phyloP scores from a whole-genome alignment of 2,888 invertebrate species.

The Campoplex capitator region DNA sequence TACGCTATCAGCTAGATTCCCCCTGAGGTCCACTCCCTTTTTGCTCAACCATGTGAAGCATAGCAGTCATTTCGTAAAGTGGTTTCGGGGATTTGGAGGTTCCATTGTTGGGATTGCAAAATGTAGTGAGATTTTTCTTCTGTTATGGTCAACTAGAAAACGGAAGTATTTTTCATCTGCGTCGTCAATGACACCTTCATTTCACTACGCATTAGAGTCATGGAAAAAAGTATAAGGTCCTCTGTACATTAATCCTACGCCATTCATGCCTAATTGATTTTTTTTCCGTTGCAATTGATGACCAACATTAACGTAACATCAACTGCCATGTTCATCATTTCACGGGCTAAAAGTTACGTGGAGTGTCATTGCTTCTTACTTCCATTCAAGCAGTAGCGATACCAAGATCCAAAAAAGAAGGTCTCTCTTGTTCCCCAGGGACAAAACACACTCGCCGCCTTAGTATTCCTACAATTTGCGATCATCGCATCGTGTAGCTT shows the following conservation, averaged over 20 bases:
- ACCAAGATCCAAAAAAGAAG: conserved; percentile 49
- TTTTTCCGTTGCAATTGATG: background rate
- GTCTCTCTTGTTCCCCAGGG: conserved; percentile 49
- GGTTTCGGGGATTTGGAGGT: conserved; percentile 62
- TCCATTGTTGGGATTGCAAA: conserved; percentile 46
- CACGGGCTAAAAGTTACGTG: conserved; percentile 3
- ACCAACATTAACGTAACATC: background rate
- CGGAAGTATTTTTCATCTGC: conserved; percentile 35
- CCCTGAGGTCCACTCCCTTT: conserved; percentile 52
- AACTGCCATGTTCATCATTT: background rate
- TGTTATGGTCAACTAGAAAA: background rate
- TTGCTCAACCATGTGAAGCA: conserved; percentile 39
- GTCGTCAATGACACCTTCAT: conserved; percentile 44
- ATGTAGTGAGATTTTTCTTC: conserved; percentile 22
- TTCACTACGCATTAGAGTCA: background rate
- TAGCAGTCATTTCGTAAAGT: conserved; percentile 63
- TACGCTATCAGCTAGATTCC: conserved; percentile 51
- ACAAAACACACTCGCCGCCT: conserved; percentile 54
- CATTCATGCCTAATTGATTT: background rate
- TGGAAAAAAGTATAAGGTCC: background rate
- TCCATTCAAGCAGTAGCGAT: conserved; percentile 20
- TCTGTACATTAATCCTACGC: background rate
- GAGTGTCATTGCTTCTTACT: conserved; percentile 50
- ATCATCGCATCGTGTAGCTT: conserved; percentile 21
- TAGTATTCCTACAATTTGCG: conserved; percentile 46